Evolutionary conservation across 1,140 invertebrate species (phyloP), one percentile per base, ranked within the genome.

Genomic region (Cyclargus thomasi): DNA sequence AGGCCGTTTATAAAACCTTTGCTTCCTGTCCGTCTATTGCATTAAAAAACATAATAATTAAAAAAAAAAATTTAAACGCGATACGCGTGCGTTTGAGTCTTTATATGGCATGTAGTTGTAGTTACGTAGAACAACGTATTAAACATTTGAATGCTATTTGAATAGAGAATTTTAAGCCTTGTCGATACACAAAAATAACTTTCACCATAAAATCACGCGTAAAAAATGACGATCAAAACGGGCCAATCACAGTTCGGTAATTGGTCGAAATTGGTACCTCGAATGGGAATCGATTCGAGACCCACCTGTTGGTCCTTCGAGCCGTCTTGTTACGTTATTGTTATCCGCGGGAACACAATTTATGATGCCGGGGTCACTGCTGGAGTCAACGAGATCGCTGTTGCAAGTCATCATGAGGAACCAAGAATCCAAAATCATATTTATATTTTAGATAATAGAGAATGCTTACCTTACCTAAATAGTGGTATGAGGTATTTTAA

Each of bases 371-470:
- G 73, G 87, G 87, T 90, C 87, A 90, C 81, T 81, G 72, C 79
- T 73, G 84, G 79, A 88, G 87, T 90, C 84, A 85, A 88, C 85
- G 85, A 87, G 85, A 88, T 75, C 81, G 82, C 86, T 75, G 76
- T 68, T 79, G 79, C 87, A 90, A 90, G 87, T 90, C 87, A 90
- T 85, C 70, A 83, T 82, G 79, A 8, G 80, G 80, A 82, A 85
- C 85, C 87, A 82, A 89, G 77, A 79, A 16, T 47, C 39, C 5
- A 47, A 4, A 29, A 29, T 47, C 39, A n/a, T 66, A 35, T 29
- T 29, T 23, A 66, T 29, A 66, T 57, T 66, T 59, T 59, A 59
- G 18, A 20, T 2, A 20, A 59, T 59, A 59, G 7, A 47, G 0
- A 11, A 47, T 47, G 14, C 39, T 47, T 47, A 16, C 39, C 11